Percentiles rank a stretch among this genome's conserved stretches.
phyloP scores from a whole-genome alignment of 1,140 invertebrate species.

The Brachionus calyciflorus region DNA sequence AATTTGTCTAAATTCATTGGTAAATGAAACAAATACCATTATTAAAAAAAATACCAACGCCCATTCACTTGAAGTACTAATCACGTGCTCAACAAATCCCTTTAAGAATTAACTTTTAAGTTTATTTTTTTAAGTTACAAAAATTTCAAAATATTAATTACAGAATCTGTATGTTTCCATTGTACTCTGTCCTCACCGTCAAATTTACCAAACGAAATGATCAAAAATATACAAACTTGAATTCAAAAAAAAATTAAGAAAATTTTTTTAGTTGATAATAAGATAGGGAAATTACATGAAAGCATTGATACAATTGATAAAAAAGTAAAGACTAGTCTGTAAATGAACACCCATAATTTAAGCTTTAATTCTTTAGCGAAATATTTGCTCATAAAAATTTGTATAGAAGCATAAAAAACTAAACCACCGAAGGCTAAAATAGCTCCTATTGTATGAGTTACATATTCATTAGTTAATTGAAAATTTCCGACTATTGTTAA shows the following conservation, averaged over 20 bases:
- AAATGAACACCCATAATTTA: background rate
- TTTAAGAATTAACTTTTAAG: background rate
- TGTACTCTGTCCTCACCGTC: conserved; percentile 59
- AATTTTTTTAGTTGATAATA: too few species aligned
- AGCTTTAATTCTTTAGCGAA: background rate
- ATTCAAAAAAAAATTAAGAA: background rate
- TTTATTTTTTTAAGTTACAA: background rate
- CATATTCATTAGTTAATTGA: background rate
- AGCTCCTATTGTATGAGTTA: background rate
- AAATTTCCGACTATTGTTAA: background rate
- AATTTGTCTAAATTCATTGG: conserved; percentile 65
- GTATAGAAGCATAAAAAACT: background rate
- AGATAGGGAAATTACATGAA: too few species aligned
- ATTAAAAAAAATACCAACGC: conserved; percentile 66
- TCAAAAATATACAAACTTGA: conserved; percentile 59
- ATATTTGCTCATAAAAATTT: background rate
- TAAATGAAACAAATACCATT: conserved; percentile 67
- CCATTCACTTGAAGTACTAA: conserved; percentile 68
- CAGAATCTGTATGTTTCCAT: conserved; percentile 65
- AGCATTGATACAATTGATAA: background rate
- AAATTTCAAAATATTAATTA: background rate
- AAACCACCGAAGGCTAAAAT: background rate
- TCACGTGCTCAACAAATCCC: conserved; percentile 58
- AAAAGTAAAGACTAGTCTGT: background rate
- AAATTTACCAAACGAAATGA: conserved; percentile 64